A percentile compares a stretch with the other conserved stretches of the same genome.
Evolutionary conservation across 2,113 vertebrate species (phyloP).

Genomic region (Cynopterus brachyotis): DNA sequence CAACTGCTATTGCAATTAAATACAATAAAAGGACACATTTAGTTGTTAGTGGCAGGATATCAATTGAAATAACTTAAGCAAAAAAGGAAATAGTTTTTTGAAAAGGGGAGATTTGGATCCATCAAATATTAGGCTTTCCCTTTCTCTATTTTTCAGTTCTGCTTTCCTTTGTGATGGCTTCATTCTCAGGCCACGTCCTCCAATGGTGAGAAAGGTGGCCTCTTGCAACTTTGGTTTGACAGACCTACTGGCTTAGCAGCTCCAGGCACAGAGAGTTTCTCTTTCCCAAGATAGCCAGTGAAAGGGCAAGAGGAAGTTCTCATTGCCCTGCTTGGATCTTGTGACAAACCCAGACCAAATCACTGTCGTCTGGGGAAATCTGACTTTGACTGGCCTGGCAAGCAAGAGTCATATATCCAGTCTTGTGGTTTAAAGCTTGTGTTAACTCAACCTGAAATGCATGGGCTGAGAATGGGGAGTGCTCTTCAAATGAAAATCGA

Average conservation of each 20-base stretch:
- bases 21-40: constrained; percentile 13
- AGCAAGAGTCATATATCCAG: not conserved
- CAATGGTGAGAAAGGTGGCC: not conserved
- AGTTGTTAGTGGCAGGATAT: constrained; percentile 18
- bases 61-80: constrained; percentile 7
- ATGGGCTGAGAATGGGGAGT: not conserved
- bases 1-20: constrained; percentile 28
- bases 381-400: not conserved
- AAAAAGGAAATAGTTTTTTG: not conserved
- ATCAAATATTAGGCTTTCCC: not conserved
- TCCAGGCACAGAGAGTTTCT: not conserved
- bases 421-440: not conserved
- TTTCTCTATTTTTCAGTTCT: not conserved
- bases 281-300: not conserved
- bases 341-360: not conserved
- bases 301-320: not conserved
- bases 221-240: not conserved
- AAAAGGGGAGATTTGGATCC: not conserved
- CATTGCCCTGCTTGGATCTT: not conserved
- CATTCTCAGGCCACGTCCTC: not conserved
- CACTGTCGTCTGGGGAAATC: not conserved
- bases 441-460: not conserved
- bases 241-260: not conserved
- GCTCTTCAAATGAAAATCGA: not conserved
- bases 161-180: not conserved